Evolutionary conservation across 2,888 invertebrate species (phyloP).

Genomic region (Cephus sareptanus): DNA sequence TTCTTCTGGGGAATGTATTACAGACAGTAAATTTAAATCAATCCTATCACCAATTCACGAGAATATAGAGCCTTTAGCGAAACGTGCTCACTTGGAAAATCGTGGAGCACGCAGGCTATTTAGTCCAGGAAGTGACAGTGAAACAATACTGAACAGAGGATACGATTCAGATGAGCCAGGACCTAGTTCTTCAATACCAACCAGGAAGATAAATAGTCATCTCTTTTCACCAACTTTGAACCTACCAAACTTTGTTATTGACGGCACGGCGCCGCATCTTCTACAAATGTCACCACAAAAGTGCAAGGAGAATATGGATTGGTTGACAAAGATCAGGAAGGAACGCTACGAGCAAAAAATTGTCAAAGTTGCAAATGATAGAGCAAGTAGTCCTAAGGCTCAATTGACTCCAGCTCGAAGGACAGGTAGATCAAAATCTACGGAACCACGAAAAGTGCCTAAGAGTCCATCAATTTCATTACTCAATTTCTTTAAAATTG

Average conservation of each 20-base stretch:
- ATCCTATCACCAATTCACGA: conserved; percentile 60
- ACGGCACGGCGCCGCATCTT: conserved; percentile 83
- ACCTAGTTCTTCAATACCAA: conserved; percentile 40
- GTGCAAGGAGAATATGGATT: conserved; percentile 74
- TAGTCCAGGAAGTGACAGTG: conserved; percentile 52
- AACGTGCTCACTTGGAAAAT: conserved; percentile 64
- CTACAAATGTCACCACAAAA: conserved; percentile 77
- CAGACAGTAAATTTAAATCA: conserved; percentile 47
- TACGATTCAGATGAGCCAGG: conserved; percentile 50
- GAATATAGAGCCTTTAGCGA: conserved; percentile 52
- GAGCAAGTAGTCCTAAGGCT: conserved; percentile 40
- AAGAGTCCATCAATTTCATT: conserved; percentile 45
- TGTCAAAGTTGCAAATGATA: conserved; percentile 48
- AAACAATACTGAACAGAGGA: conserved; percentile 19
- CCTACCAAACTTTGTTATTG: conserved; percentile 80
- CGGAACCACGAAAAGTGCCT: conserved; percentile 45
- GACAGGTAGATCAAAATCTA: conserved; percentile 43
- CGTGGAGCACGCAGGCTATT: conserved; percentile 68
- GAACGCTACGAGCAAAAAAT: conserved; percentile 64
- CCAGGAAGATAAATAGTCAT: conserved; percentile 28
- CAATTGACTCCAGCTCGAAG: conserved; percentile 42
- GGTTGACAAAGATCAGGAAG: conserved; percentile 76
- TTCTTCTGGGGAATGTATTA: conserved; percentile 31
- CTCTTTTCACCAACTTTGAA: conserved; percentile 75
- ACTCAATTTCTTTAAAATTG: conserved; percentile 49